A percentile compares a stretch with the other conserved stretches of the same genome.
phyloP scores from a whole-genome alignment of 2,888 invertebrate genomes.

The Piscicola geometra region DNA sequence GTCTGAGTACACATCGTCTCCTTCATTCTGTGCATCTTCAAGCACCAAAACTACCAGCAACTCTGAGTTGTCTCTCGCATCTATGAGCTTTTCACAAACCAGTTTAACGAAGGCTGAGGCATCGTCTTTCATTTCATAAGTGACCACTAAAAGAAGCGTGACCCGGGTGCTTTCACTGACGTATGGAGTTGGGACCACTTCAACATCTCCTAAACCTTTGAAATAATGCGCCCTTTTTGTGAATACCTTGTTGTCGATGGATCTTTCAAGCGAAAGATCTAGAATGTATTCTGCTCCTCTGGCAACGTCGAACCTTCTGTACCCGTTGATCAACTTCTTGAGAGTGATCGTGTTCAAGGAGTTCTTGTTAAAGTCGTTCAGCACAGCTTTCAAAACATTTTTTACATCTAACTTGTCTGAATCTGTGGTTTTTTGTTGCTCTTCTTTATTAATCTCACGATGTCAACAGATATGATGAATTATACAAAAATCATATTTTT shows the following conservation, averaged over 20 bases:
- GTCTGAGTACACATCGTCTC: constrained; percentile 59
- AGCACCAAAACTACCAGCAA: constrained; percentile 68
- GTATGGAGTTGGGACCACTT: constrained; percentile 85
- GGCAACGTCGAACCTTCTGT: constrained; percentile 73
- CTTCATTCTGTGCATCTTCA: constrained; percentile 39
- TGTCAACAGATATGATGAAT: not conserved
- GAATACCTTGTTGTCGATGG: constrained; percentile 40
- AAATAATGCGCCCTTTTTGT: constrained; percentile 69
- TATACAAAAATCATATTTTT: not conserved
- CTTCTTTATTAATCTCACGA: too few relatives aligned
- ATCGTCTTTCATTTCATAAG: constrained; percentile 58
- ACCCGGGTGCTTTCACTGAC: constrained; percentile 87
- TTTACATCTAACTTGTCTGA: constrained; percentile 61
- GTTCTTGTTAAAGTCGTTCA: constrained; percentile 47
- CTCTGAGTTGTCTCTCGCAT: constrained; percentile 73
- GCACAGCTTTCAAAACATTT: constrained; percentile 62
- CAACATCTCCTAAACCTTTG: constrained; percentile 78
- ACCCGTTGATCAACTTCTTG: constrained; percentile 64
- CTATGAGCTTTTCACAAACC: constrained; percentile 70
- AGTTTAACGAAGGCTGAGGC: constrained; percentile 67
- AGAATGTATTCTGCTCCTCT: constrained; percentile 79
- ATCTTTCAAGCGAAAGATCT: constrained; percentile 59
- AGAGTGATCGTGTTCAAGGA: constrained; percentile 52
- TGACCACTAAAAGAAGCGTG: constrained; percentile 70
- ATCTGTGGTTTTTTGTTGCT: too few relatives aligned